Evolutionary conservation across 2,888 invertebrate species (phyloP), one percentile per base, ranked within the genome.

Genomic region (Zonitis immaculata): DNA sequence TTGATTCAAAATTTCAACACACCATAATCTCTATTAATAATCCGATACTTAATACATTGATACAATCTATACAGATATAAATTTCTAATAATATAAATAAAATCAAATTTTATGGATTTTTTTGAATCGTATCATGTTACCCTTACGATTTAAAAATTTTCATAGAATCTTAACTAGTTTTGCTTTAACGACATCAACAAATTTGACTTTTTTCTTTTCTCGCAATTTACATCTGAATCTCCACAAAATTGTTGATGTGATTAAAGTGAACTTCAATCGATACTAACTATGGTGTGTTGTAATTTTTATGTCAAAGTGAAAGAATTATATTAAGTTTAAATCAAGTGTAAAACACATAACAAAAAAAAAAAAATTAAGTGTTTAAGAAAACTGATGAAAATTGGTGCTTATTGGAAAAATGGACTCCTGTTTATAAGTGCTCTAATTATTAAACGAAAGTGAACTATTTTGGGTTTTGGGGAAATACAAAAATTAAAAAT

Each of bases 101-200:
- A 48, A 11, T 44, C 3, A 28, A 16, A 30, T 27, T 50, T 55
- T 55, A 22, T 20, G 42, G 32, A 11, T 16, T 16, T 45, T 44
- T 60, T 57, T 54, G 55, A 58, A 54, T 60, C 49, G 54, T 56
- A 59, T 43, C 28, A 14, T 59, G 65, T 65, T 65, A 63, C 65
- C 65, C 65, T 42, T 59, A 59, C 51, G 35, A 54, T 56, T 62
- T 59, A 56, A 56, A 56, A 51, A 58, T 52, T 42, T 53, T 28
- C 42, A 30, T 35, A 49, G 53, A 56, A 51, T 49, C 52, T 44
- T 51, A 42, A 51, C 42, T 25, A 48, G 42, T 25, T 39, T 28
- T 39, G 11, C 32, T 47, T 45, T 51, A 39, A 18, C 14, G n/a
- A 12, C 7, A 32, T 45, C 42, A 51, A 48, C 42, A 51, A 49